Percentiles rank a stretch among this genome's conserved stretches.
These are phyloP conservation scores for Eustalomyia histrio DNA, from an alignment of 2,888 invertebrate genomes.

Conservation along the genomic window DNA sequence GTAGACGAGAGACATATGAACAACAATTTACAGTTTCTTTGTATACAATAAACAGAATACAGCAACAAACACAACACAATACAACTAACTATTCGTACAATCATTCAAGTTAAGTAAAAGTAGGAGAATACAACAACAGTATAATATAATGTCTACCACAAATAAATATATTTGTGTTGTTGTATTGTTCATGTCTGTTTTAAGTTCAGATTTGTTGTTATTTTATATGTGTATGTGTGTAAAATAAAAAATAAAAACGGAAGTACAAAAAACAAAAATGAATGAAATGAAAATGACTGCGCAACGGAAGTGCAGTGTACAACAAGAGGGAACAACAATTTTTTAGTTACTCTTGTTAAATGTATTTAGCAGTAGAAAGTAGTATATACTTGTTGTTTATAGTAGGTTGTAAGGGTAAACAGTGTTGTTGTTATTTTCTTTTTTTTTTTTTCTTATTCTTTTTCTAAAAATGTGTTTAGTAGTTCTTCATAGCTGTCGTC, in stretches of 20 bases:
- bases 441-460: not conserved
- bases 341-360: conserved; percentile 42
- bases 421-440: conserved; percentile 11
- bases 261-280: conserved; percentile 45
- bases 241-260: conserved; percentile 40
- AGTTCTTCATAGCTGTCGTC: conserved; percentile 35
- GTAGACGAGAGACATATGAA: not conserved
- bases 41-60: not conserved
- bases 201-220: not conserved
- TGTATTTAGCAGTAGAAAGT: conserved; percentile 13
- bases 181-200: conserved; percentile 25
- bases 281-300: conserved; percentile 57
- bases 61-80: conserved; percentile 20
- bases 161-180: conserved; percentile 42
- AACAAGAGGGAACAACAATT: conserved; percentile 36
- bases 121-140: conserved; percentile 7
- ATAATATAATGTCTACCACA: conserved; percentile 29
- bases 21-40: not conserved
- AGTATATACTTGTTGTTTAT: not conserved
- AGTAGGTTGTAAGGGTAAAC: conserved; percentile 34
- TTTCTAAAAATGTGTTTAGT: conserved; percentile 22
- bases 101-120: conserved; percentile 37
- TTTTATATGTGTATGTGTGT: conserved; percentile 25
- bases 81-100: conserved; percentile 28
- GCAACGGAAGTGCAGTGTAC: conserved; percentile 62